These are phyloP conservation scores for Zaprionus kolodkinae DNA, from an alignment of 1,140 invertebrate species.

Conservation along the genomic window DNA sequence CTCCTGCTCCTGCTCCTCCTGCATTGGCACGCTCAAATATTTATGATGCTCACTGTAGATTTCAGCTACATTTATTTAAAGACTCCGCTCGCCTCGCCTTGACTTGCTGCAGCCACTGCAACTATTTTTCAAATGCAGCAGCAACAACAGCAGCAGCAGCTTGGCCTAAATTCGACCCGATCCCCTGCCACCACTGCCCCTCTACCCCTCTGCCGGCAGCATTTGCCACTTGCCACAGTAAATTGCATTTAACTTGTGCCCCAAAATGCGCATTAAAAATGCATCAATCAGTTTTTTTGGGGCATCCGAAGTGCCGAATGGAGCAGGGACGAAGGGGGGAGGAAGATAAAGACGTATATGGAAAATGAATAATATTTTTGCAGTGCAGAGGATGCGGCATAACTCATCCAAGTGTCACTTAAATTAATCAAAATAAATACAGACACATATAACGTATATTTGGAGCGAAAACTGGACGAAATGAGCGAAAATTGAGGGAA, in stretches of 20 bases:
- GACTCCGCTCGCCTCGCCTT: conserved; percentile 7
- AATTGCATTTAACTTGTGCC: conserved; percentile 44
- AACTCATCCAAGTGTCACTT: conserved; percentile 36
- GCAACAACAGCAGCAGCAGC: background rate
- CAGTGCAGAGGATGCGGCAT: conserved; percentile 23
- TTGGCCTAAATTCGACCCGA: conserved; percentile 13
- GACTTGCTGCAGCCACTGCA: background rate
- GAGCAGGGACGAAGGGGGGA: background rate
- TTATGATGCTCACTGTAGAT: conserved; percentile 35
- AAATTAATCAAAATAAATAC: conserved; percentile 74
- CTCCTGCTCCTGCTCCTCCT: background rate
- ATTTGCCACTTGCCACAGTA: conserved; percentile 20
- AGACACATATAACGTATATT: conserved; percentile 32
- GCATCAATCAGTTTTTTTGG: conserved; percentile 69
- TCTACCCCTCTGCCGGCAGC: background rate
- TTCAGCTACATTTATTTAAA: conserved; percentile 50
- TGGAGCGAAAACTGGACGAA: conserved; percentile 2
- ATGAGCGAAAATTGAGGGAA: background rate
- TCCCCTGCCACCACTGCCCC: background rate
- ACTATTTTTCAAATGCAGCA: conserved; percentile 35
- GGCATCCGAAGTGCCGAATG: conserved; percentile 20
- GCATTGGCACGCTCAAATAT: conserved; percentile 20
- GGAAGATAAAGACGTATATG: conserved; percentile 60
- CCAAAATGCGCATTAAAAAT: conserved; percentile 80
- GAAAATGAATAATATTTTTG: conserved; percentile 65